Percentiles rank a stretch among this genome's conserved stretches.
These are phyloP conservation scores for Argyrosomus japonicus DNA, from an alignment of 2,113 vertebrate genomes.

Conservation along the genomic window DNA sequence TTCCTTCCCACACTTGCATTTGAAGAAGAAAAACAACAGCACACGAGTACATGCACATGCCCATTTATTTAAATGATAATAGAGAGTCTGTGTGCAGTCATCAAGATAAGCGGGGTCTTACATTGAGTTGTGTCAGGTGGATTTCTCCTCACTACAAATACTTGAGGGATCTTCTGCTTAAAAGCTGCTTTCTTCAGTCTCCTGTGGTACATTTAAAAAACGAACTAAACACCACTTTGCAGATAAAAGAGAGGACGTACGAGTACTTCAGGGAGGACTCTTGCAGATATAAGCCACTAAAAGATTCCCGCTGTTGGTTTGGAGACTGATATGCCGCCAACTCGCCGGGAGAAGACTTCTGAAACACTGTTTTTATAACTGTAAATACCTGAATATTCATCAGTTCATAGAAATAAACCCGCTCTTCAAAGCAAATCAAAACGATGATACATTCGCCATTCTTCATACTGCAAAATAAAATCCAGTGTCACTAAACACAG, in stretches of 20 bases:
- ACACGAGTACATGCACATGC: slow-evolving; percentile 80
- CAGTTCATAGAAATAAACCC: slow-evolving; percentile 40
- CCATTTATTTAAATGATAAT: slow-evolving; percentile 80
- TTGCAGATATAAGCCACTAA: slow-evolving; percentile 48
- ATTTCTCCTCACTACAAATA: slow-evolving; percentile 30
- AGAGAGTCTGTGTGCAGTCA: slow-evolving; percentile 69
- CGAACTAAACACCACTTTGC: slow-evolving; percentile 2
- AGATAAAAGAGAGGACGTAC: background rate
- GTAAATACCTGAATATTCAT: slow-evolving; percentile 61
- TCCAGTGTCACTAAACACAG: slow-evolving; percentile 5
- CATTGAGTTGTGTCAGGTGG: slow-evolving; percentile 46
- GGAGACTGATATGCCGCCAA: slow-evolving; percentile 22
- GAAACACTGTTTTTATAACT: slow-evolving; percentile 8
- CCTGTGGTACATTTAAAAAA: slow-evolving; percentile 29
- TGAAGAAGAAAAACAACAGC: background rate
- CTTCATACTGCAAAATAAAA: slow-evolving; percentile 43
- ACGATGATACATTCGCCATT: slow-evolving; percentile 51
- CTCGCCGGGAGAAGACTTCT: slow-evolving; percentile 18
- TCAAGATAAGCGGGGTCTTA: slow-evolving; percentile 52
- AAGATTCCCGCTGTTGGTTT: slow-evolving; percentile 29
- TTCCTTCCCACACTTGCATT: too few relatives aligned
- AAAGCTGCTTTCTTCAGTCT: slow-evolving; percentile 27
- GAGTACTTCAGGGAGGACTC: background rate
- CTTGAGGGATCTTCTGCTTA: slow-evolving; percentile 22
- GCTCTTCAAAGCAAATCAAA: slow-evolving; percentile 33